Evolutionary conservation across 2,888 invertebrate genomes (phyloP).

Genomic region (Ennomos erosarius): DNA sequence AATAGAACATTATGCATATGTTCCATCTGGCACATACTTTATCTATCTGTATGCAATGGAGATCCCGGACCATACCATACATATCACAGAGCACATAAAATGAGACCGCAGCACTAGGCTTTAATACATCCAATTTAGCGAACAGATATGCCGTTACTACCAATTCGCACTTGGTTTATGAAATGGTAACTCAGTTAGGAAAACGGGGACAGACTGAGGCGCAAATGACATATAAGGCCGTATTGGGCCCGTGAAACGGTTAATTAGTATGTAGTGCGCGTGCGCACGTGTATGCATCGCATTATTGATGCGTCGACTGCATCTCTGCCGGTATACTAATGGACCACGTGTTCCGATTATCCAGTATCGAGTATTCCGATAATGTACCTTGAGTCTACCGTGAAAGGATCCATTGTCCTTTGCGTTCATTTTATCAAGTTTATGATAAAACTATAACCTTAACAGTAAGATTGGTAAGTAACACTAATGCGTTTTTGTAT

Average conservation of each 20-base stretch:
- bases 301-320: constrained; percentile 54
- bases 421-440: constrained; percentile 47
- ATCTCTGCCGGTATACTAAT: constrained; percentile 61
- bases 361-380: constrained; percentile 44
- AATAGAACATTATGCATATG: constrained; percentile 39
- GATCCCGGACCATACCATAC: constrained; percentile 7
- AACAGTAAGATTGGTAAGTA: constrained; percentile 61
- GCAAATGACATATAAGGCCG: constrained; percentile 38
- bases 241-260: constrained; percentile 54
- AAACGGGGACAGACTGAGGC: constrained; percentile 20
- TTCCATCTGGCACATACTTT: constrained; percentile 29
- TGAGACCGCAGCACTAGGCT: constrained; percentile 9
- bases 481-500: constrained; percentile 74
- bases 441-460: constrained; percentile 66
- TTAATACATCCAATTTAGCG: constrained; percentile 10
- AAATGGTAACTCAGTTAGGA: constrained; percentile 31
- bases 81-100: constrained; percentile 11
- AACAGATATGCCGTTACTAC: constrained; percentile 15
- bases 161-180: constrained; percentile 16
- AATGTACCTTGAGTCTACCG: constrained; percentile 19
- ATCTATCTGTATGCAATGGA: constrained; percentile 28
- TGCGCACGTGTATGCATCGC: constrained; percentile 48
- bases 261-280: constrained; percentile 53
- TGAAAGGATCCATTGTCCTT: constrained; percentile 4
- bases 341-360: constrained; percentile 66